Base-by-base conservation (phyloP, 2,113 vertebrate genomes). In the Aspiorhynchus laticeps region DNA sequence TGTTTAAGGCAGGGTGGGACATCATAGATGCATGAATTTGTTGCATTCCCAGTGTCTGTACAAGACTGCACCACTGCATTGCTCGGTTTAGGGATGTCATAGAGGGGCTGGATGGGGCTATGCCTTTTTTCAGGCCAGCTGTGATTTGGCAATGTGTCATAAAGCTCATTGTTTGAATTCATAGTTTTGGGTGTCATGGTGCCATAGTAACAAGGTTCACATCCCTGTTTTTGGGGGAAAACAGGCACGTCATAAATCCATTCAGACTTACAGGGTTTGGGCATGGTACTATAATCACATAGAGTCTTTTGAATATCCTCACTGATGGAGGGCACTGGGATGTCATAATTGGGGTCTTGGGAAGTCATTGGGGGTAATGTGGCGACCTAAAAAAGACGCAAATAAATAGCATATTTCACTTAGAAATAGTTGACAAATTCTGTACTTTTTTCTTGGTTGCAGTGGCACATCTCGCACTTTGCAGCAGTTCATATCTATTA, bases 221-320 rank as follows among this genome's bases (percentile, higher is more conserved):
- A 83, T 31, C 1, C 74, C n/a, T 28, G 88, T 77, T 88, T 95
- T 79, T 96, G 94, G 0, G 93, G 92, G 63, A 94, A 90, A 2
- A 92, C 88, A 0, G 97, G 97, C 0, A 95, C 93, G 56, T 97
- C 96, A 5, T 98, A 97, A 89, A 96, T 95, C 97, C 97, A 97
- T 14, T 96, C 96, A 3, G 95, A 92, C 46, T 96, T 97, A 1
- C 73, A 90, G n/a, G 93, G 95, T 26, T 59, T 95, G 12, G 96
- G 96, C 31, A 97, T 79, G 0, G 96, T 96, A 24, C 84, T 95
- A 91, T 87, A 97, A n/a, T 89, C 88, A 48, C 65, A 65, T 43
- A 67, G 56, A 3, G 24, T 48, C 46, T 79, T 95, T 59, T 90
- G 90, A 6, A 86, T 85, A 28, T 87, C 36, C 0, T 90, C 90